These are phyloP conservation scores for Hycleus phaleratus DNA, from an alignment of 1,140 invertebrate species.

Conservation along the genomic window DNA sequence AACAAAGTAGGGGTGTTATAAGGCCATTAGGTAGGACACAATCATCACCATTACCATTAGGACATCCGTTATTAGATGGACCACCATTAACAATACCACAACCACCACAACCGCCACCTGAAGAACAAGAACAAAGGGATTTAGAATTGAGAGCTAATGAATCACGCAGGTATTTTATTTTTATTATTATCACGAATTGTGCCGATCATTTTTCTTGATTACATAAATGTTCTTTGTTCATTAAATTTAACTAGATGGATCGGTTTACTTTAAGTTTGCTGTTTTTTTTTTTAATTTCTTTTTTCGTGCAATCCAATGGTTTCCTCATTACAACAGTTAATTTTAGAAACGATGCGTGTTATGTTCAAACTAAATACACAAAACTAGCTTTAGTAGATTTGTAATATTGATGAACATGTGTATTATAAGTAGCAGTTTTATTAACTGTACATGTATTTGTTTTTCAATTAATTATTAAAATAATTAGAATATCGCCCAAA, in stretches of 20 bases:
- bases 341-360: constrained; percentile 17
- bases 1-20: constrained; percentile 36
- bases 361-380: not conserved
- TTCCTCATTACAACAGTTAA: constrained; percentile 17
- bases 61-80: constrained; percentile 81
- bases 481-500: too few relatives aligned
- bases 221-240: too few relatives aligned
- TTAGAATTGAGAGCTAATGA: constrained; percentile 44
- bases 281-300: not conserved
- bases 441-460: not conserved
- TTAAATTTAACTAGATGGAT: too few relatives aligned
- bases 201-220: too few relatives aligned
- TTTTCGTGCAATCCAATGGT: constrained; percentile 18
- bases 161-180: constrained; percentile 32
- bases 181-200: not conserved
- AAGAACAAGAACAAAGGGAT: constrained; percentile 46
- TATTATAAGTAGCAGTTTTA: not conserved
- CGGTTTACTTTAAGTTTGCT: too few relatives aligned
- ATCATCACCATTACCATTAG: constrained; percentile 88
- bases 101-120: constrained; percentile 34
- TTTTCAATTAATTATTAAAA: too few relatives aligned
- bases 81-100: constrained; percentile 37
- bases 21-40: constrained; percentile 86
- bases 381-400: constrained; percentile 8
- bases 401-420: constrained; percentile 8